These are phyloP conservation scores for Asteroscopus sphinx DNA, from an alignment of 2,888 invertebrate species.

Conservation along the genomic window DNA sequence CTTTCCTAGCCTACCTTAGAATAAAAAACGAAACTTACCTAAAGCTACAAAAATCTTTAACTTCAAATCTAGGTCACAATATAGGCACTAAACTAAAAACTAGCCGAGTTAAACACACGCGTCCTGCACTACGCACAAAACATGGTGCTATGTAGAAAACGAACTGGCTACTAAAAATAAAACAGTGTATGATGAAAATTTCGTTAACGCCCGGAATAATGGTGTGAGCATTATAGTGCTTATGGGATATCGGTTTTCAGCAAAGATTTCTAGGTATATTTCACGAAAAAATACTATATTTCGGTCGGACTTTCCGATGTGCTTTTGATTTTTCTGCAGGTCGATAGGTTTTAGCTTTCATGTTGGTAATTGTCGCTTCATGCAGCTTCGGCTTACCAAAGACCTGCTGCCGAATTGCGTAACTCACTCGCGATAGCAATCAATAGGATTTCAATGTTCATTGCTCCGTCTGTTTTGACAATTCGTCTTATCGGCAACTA, in stretches of 20 bases:
- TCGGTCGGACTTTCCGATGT: too few species aligned
- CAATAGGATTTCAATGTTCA: too few species aligned
- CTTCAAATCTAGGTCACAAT: constrained; percentile 29
- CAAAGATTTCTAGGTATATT: constrained; percentile 3
- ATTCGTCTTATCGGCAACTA: too few species aligned
- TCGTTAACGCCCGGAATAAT: constrained; percentile 65
- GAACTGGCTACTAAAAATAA: constrained; percentile 71
- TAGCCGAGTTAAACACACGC: constrained; percentile 22
- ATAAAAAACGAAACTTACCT: constrained; percentile 23
- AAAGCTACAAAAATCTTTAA: not conserved
- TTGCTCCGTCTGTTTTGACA: too few species aligned
- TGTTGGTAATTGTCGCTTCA: too few species aligned
- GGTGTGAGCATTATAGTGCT: constrained; percentile 28
- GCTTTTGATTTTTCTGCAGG: too few species aligned
- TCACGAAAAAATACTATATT: not conserved
- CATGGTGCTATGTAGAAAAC: constrained; percentile 56
- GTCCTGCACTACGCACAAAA: constrained; percentile 43
- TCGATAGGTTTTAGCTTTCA: too few species aligned
- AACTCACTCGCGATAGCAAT: too few species aligned
- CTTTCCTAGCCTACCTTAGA: not conserved
- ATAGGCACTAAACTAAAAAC: constrained; percentile 35
- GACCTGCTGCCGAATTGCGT: too few species aligned
- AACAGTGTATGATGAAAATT: constrained; percentile 68
- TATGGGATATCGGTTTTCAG: constrained; percentile 49
- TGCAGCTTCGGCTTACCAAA: too few species aligned